Evolutionary conservation across 2,113 vertebrate genomes (phyloP), one percentile per base, ranked within the genome.

Genomic region (Serilophus lunatus): DNA sequence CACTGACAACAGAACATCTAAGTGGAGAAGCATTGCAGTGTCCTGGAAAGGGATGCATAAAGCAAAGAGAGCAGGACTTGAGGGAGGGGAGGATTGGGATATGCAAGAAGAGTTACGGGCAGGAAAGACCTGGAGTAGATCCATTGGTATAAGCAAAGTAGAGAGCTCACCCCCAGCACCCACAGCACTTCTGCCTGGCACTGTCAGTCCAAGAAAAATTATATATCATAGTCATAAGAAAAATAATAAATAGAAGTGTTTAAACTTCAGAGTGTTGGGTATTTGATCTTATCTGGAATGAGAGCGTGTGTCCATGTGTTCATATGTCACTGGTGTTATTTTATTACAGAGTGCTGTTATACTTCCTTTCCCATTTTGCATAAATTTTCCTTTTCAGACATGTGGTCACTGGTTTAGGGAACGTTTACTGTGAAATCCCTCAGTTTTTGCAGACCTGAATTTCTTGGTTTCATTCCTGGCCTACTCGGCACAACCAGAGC

Each of bases 401-500:
- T 95, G 77, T 90, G 90, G 93, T 78, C 72, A 88, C 92, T 6
- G 3, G 51, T 95, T 97, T 97, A 83, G 60, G 60, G 70, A 97
- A 93, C 83, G 90, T 95, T 97, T 97, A 88, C 95, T 93, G 92
- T 87, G 95, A 95, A 97, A 97, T 94, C 93, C 94, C 95, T 95
- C 38, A 42, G 80, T 38, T 96, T 97, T 96, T 97, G 93, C 95
- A 97, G 96, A 93, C 86, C 76, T 9, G 82, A 94, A 82, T 97
- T 92, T 96, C 88, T 97, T 87, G 45, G 45, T 97, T 97, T 97
- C 91, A 95, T 98, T 97, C 96, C 89, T 86, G 85, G 95, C 96
- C 96, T 97, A 84, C 96, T 92, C 3, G n/a, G 97, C 96, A 97
- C 97, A 93, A 96, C 93, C 95, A 95, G 97, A 95, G 96, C 96